Conservation (phyloP, 2,113 vertebrate genomes). For the rat (Rattus norvegicus) region DNA sequence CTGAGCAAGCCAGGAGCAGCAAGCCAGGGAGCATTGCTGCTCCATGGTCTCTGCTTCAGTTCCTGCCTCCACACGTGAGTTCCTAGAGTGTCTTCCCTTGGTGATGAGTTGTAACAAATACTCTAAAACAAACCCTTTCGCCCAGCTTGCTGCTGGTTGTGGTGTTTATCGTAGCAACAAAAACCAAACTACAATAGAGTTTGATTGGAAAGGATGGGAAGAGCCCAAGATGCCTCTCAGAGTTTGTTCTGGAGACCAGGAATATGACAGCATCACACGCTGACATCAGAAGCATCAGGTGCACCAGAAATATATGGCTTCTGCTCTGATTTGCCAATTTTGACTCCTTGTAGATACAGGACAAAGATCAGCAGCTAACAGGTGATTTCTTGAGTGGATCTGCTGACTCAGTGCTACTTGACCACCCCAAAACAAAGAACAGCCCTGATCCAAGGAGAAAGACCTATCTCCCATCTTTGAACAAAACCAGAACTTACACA, state of each 20-base stretch:
- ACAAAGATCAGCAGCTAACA: slow-evolving; percentile 17
- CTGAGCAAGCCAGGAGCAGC: neutral
- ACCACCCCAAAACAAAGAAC: neutral
- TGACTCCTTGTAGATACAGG: neutral
- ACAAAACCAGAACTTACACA: neutral
- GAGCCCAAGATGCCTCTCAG: neutral
- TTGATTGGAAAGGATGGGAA: neutral
- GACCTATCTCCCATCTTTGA: neutral
- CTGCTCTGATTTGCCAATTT: neutral
- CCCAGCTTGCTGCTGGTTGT: neutral
- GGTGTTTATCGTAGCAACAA: neutral
- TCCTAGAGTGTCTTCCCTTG: neutral
- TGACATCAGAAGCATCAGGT: neutral
- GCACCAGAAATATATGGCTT: neutral
- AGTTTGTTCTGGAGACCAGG: neutral
- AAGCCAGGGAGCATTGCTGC: neutral
- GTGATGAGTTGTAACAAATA: neutral
- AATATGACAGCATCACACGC: neutral
- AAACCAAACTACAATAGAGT: neutral
- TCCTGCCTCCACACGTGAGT: neutral
- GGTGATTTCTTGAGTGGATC: neutral
- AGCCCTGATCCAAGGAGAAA: neutral
- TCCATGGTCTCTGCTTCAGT: neutral
- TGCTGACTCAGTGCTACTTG: neutral
- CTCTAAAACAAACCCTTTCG: neutral